Base-by-base conservation (phyloP, 2,113 vertebrate genomes). In the Gasterosteus nipponicus region DNA sequence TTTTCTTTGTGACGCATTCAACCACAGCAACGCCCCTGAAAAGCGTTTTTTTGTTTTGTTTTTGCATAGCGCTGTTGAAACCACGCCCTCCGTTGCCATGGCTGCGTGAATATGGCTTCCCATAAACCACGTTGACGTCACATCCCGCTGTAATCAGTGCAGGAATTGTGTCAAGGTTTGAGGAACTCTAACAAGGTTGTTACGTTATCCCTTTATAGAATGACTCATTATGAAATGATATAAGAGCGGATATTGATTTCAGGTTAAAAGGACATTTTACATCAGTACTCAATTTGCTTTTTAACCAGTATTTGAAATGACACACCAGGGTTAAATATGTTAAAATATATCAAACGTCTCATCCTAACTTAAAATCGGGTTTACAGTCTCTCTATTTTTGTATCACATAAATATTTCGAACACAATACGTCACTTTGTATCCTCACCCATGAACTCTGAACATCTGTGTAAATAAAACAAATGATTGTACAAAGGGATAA, bases 31-130 rank as follows among this genome's bases (percentile, higher is more conserved):
- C 19, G 11, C 10, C 10, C 39, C 8, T 1, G 7, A 22, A 41
- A 29, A 29, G 5, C 1, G 1, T n/a, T n/a, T n/a, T n/a, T 26
- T 26, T 26, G 1, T 26, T 26, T 26, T 26, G 0, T 14, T 11
- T 68, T 71, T 85, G 31, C 0, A 4, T 64, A 54, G 70, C 3
- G 3, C 5, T 15, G 11, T 49, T 10, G 49, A 39, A 73, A 68
- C 64, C 29, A 7, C 51, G 39, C 19, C 59, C 65, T 53, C 31
- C 31, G 19, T 44, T 54, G 59, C 56, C 51, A 57, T 41, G 14
- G 10, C 33, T 8, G 8, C 19, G 39, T 7, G 19, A 33, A 16
- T 41, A 31, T 70, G 16, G 33, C 44, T 10, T 29, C 12, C 58
- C 8, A 1, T 60, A 49, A 73, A 5, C 41, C 5, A 19, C 11